Evolutionary conservation across 2,888 invertebrate genomes (phyloP), one percentile per base, ranked within the genome.

Genomic region (Itoplectis maculator): DNA sequence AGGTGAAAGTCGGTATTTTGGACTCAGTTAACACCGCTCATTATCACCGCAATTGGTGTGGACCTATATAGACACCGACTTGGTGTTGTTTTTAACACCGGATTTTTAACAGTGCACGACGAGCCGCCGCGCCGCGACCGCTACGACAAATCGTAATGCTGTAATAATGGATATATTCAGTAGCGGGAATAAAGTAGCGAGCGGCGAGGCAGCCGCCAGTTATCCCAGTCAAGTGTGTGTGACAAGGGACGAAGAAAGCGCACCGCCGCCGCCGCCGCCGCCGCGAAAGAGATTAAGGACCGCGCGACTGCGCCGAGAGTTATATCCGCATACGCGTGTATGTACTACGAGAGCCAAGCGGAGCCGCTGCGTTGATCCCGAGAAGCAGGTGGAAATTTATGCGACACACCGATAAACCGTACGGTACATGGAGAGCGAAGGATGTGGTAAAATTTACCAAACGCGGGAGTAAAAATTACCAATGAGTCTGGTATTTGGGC

Each of bases 201-300:
- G n/a, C n/a, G n/a, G n/a, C n/a, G n/a, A n/a, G 70, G 77, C 87
- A 88, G 89, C 89, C 88, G 89, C 89, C 7, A 90, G 89, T 90
- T 90, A 90, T 89, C 90, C 88, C 86, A 85, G 79, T 56, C 65
- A n/a, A n/a, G n/a, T n/a, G 69, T 69, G 77, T 68, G 68, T 45
- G 49, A 49, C 18, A 73, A 45, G 49, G 69, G 70, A 7, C 42
- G 68, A 56, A 65, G 66, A 61, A 79, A 49, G 63, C 42, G 54
- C 68, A 66, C 72, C 69, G 42, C n/a, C n/a, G n/a, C n/a, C n/a
- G n/a, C n/a, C n/a, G n/a, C n/a, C n/a, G n/a, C 56, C 63, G 56
- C 66, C 74, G 78, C 61, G 81, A 49, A 76, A 65, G 56, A 75
- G 61, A 23, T 73, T 72, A 68, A 61, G 59, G 83, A 75, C 65